phyloP scores from a whole-genome alignment of 2,888 invertebrate species.

The Eupithecia vulgata region DNA sequence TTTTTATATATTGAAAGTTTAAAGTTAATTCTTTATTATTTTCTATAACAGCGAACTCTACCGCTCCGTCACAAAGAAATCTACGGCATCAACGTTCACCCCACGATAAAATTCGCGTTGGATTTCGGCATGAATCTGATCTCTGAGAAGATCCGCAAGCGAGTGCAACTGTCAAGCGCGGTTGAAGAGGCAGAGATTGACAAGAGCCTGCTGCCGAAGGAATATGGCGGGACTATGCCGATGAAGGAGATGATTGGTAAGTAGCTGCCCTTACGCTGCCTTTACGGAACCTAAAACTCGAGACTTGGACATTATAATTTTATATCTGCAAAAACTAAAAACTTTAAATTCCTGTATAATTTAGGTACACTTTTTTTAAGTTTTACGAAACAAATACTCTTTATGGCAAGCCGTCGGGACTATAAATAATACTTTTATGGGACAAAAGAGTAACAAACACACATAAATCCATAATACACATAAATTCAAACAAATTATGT shows the following conservation, averaged over 20 bases:
- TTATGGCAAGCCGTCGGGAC: not conserved
- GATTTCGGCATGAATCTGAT: constrained; percentile 91
- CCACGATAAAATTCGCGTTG: constrained; percentile 89
- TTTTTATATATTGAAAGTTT: not conserved
- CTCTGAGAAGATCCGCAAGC: constrained; percentile 89
- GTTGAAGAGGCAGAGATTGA: constrained; percentile 86
- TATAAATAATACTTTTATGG: not conserved
- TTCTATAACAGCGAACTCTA: constrained; percentile 84
- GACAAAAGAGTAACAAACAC: not conserved
- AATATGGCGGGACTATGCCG: constrained; percentile 93
- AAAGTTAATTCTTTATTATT: not conserved
- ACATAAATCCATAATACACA: no score
- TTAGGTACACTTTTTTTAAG: not conserved
- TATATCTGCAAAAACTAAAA: not conserved
- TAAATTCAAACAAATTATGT: no score
- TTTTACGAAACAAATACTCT: no score
- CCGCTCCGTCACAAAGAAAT: constrained; percentile 92
- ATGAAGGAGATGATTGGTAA: constrained; percentile 93
- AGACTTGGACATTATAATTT: not conserved
- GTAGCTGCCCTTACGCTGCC: constrained; percentile 30
- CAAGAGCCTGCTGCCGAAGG: constrained; percentile 87
- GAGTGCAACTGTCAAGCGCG: constrained; percentile 87
- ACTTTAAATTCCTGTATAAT: not conserved
- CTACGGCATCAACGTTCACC: constrained; percentile 89
- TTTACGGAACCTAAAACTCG: not conserved